phyloP scores from a whole-genome alignment of 2,113 vertebrate species.

The Ahaetulla prasina region DNA sequence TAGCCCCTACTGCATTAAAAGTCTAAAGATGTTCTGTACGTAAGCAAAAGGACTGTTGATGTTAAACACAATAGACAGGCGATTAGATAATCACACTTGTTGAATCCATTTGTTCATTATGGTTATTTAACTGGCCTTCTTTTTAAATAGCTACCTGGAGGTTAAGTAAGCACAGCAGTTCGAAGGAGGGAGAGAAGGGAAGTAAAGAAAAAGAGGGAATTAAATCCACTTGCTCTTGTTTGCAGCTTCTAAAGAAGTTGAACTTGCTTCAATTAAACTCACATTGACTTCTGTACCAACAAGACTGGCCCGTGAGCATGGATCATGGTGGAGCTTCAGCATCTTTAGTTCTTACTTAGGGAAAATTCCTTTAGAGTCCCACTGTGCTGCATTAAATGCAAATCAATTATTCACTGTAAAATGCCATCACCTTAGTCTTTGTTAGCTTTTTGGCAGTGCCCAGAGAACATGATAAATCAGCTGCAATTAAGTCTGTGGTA shows the following conservation, averaged over 20 bases:
- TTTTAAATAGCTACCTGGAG: slow-evolving; percentile 62
- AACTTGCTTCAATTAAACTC: slow-evolving; percentile 22
- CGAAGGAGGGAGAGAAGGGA: slow-evolving; percentile 21
- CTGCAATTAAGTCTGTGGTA: background rate
- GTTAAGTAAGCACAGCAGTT: slow-evolving; percentile 62
- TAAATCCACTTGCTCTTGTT: slow-evolving; percentile 29
- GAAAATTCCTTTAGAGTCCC: rapidly evolving
- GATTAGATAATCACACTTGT: slow-evolving; percentile 58
- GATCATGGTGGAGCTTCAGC: background rate
- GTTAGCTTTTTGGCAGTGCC: background rate
- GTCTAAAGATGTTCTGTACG: slow-evolving; percentile 47
- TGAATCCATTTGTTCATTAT: slow-evolving; percentile 66
- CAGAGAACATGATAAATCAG: background rate
- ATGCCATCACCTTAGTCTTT: background rate
- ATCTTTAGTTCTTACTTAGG: background rate
- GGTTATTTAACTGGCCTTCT: slow-evolving; percentile 63
- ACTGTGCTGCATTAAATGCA: background rate
- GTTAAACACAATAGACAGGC: slow-evolving; percentile 66
- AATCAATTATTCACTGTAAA: slow-evolving; percentile 14
- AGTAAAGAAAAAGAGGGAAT: slow-evolving; percentile 33
- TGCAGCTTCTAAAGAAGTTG: slow-evolving; percentile 9
- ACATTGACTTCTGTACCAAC: background rate
- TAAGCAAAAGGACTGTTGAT: slow-evolving; percentile 59
- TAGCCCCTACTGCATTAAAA: slow-evolving; percentile 23
- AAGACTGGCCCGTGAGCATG: slow-evolving; percentile 4